Percentiles rank a stretch among this genome's conserved stretches.
Conservation (phyloP, 2,797 vertebrate species). For the Bradypodion ventrale region DNA sequence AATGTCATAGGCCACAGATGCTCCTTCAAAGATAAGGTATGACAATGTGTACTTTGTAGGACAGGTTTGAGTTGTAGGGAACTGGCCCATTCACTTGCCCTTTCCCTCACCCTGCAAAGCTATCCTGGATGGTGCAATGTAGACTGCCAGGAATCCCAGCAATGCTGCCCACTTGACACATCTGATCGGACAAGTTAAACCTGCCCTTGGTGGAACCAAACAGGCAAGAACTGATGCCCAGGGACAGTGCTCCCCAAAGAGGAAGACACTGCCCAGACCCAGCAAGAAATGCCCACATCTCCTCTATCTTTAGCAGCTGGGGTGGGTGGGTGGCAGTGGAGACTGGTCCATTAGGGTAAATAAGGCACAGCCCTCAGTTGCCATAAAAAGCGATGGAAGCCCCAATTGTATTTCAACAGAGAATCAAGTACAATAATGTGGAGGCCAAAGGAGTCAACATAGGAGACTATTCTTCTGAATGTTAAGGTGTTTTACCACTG, state of each 20-base stretch:
- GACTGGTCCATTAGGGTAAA: no score
- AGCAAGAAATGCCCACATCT: not conserved
- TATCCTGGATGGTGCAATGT: slow-evolving; percentile 4
- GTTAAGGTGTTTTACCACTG: no score
- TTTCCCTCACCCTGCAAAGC: not conserved
- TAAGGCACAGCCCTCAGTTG: no score
- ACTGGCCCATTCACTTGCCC: not conserved
- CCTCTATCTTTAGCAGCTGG: not conserved
- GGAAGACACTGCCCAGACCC: no score
- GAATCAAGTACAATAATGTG: no score
- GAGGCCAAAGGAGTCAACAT: no score
- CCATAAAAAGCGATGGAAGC: no score
- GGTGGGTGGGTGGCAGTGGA: not conserved
- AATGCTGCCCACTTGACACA: not conserved
- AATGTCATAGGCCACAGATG: not conserved
- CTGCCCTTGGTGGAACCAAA: not conserved
- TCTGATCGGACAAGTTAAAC: not conserved
- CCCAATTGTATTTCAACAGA: no score
- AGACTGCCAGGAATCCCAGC: slow-evolving; percentile 7
- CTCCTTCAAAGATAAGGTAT: not conserved
- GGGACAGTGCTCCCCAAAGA: not conserved
- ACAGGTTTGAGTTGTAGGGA: not conserved
- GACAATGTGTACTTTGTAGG: not conserved
- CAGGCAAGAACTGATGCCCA: not conserved
- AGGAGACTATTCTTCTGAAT: no score